phyloP scores from a whole-genome alignment of 1,140 invertebrate species.

The Acromyrmex heyeri region DNA sequence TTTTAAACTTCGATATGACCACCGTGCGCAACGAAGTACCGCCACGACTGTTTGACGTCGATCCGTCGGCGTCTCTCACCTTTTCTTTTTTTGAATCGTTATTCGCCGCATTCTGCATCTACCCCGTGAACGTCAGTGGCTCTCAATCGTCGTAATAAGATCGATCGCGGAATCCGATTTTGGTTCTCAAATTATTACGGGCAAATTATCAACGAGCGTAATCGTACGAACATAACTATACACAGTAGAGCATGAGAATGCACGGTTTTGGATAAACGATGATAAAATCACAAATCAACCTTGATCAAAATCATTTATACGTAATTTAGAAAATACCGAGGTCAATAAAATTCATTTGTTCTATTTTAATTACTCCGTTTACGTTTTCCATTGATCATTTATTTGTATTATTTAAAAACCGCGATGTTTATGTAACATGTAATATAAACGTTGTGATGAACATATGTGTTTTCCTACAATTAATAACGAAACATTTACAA shows the following conservation, averaged over 20 bases:
- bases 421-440: neutral
- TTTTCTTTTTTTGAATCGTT: slow-evolving; percentile 65
- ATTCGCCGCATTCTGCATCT: slow-evolving; percentile 63
- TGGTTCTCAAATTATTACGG: neutral
- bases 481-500: slow-evolving; percentile 10
- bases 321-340: neutral
- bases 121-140: slow-evolving; percentile 45
- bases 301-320: neutral
- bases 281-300: slow-evolving; percentile 6
- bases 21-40: slow-evolving; percentile 46
- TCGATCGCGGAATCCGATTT: slow-evolving; percentile 34
- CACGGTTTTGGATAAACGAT: neutral
- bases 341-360: neutral
- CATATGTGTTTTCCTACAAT: slow-evolving; percentile 1
- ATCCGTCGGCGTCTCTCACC: slow-evolving; percentile 48
- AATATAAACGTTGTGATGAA: slow-evolving; percentile 1
- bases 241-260: neutral
- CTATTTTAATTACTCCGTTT: slow-evolving; percentile 2
- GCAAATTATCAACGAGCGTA: neutral
- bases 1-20: slow-evolving; percentile 60
- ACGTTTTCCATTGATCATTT: neutral
- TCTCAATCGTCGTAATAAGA: slow-evolving; percentile 41
- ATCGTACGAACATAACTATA: neutral
- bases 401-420: slow-evolving; percentile 37
- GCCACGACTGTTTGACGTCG: slow-evolving; percentile 58